A percentile compares a stretch with the other conserved stretches of the same genome.
Evolutionary conservation across 2,113 vertebrate species (phyloP).

Genomic region (Pavo muticus): DNA sequence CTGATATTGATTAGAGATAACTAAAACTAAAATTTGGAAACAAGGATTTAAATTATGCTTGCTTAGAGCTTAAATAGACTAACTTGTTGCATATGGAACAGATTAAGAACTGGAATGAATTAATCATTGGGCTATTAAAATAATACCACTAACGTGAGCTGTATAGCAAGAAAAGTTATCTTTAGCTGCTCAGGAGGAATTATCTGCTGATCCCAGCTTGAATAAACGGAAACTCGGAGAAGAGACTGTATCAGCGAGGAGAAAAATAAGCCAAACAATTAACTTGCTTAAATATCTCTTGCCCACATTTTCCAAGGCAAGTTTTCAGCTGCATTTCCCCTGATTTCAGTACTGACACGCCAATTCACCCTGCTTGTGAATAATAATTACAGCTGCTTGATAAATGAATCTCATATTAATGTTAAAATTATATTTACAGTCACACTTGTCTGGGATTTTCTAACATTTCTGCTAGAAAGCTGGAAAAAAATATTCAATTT

Average conservation of each 20-base stretch:
- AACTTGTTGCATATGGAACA: conserved; percentile 33
- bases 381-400: neutral
- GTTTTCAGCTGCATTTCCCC: neutral
- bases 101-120: conserved; percentile 41
- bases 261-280: conserved; percentile 10
- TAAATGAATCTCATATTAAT: neutral
- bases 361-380: neutral
- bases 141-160: neutral
- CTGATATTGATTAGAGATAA: neutral
- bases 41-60: conserved; percentile 1
- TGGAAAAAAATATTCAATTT: neutral
- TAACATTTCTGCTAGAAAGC: neutral
- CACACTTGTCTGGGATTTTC: neutral
- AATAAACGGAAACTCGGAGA: conserved; percentile 4
- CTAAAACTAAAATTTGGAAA: neutral
- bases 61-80: neutral
- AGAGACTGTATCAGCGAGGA: neutral
- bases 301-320: neutral
- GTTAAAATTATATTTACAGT: neutral
- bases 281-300: neutral
- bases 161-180: conserved; percentile 14
- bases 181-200: conserved; percentile 21
- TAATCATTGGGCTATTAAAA: conserved; percentile 52
- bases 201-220: conserved; percentile 13
- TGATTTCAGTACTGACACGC: neutral